Evolutionary conservation across 2,797 vertebrate species (phyloP), one percentile per base, ranked within the genome.

Genomic region (Spinus pinus): DNA sequence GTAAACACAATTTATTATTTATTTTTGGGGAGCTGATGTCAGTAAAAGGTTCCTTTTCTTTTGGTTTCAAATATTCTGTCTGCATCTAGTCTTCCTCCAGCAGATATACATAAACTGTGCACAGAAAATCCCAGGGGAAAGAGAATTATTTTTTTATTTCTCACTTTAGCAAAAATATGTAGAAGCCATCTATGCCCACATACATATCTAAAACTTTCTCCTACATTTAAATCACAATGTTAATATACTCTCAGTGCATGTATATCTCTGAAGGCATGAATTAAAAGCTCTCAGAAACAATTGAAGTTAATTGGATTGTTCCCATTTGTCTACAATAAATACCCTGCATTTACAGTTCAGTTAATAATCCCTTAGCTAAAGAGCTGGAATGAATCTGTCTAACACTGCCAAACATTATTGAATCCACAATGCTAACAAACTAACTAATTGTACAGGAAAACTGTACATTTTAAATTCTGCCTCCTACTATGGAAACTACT

Each of bases 271-370:
- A 92, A 92, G 84, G 44, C 64, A 71, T 14, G 54, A 94, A 75
- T 85, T 89, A 83, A 88, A 94, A 89, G 39, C 69, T 83, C 61
- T 90, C 27, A 33, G 79, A 81, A 39, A 82, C 85, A 77, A 7
- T 78, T 91, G 65, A 91, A 95, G 58, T 75, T 86, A 94, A 86
- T 86, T 88, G 62, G 56, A 72, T 91, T 66, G 44, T 81, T 86
- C 81, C 73, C 60, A 51, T 88, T 86, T 86, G 20, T 70, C 86
- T 84, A 17, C 25, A 11, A 79, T 91, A 93, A 88, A 88, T 82
- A 65, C 54, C 56, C 44, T 78, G 37, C 50, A 41, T 65, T 88
- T 94, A 77, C 58, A 79, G 47, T 83, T 85, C n/a, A 62, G 65
- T 83, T 94, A 91, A 74, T 82, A 92, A 91, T 90, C 82, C 70